phyloP scores from a whole-genome alignment of 2,888 invertebrate species.

The Drosophila formosana region DNA sequence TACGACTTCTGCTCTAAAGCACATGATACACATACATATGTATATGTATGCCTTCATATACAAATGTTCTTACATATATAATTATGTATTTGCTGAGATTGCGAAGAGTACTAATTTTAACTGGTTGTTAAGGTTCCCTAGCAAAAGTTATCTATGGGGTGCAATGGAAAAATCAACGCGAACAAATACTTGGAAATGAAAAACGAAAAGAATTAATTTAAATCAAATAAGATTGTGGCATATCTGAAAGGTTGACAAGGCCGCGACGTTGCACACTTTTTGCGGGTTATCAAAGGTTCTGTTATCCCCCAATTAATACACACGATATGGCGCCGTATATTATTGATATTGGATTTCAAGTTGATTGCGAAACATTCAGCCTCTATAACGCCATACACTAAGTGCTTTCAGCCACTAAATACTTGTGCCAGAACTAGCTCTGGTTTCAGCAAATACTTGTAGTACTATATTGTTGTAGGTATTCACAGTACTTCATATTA shows the following conservation, averaged over 20 bases:
- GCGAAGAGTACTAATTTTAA: constrained; percentile 33
- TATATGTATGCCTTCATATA: neutral
- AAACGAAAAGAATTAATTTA: constrained; percentile 14
- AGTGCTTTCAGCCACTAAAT: constrained; percentile 17
- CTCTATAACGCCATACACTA: neutral
- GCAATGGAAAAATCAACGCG: constrained; percentile 20
- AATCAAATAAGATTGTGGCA: constrained; percentile 30
- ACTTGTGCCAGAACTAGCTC: constrained; percentile 4
- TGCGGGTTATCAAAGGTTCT: constrained; percentile 30
- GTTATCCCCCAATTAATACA: constrained; percentile 15
- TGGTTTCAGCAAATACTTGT: neutral
- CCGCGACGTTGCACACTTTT: constrained; percentile 23
- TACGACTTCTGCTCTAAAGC: constrained; percentile 14
- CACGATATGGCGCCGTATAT: constrained; percentile 29
- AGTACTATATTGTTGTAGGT: neutral
- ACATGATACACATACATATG: constrained; percentile 1
- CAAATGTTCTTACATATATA: constrained; percentile 27
- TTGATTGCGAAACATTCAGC: constrained; percentile 15
- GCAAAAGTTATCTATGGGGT: constrained; percentile 33
- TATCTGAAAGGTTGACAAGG: constrained; percentile 25
- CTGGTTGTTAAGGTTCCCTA: constrained; percentile 12
- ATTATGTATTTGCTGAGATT: constrained; percentile 19
- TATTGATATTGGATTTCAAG: constrained; percentile 16
- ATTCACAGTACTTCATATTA: constrained; percentile 4
- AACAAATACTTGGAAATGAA: constrained; percentile 21